Evolutionary conservation across 1,140 invertebrate genomes (phyloP), one percentile per base, ranked within the genome.

Genomic region (Venturia canescens): DNA sequence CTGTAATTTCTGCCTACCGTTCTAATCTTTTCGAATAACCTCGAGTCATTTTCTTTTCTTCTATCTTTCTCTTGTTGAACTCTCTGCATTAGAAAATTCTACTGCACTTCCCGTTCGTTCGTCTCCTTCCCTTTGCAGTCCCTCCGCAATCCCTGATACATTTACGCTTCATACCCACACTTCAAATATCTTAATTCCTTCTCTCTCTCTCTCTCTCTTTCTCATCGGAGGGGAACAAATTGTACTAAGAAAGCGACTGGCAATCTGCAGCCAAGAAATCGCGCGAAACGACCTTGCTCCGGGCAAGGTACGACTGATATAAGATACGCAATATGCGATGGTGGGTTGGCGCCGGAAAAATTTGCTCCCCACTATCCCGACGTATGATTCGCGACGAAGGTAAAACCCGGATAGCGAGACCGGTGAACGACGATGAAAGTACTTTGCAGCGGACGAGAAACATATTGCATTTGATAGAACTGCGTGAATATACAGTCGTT

Each of bases 241-340:
- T 3, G 23, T 15, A 31, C 2, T 18, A 2, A 29, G 15, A n/a
- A n/a, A 69, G 66, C 29, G 26, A 69, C 27, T 89, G 84, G 86
- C 86, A 89, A 89, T 86, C 86, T 85, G 82, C 85, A 80, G 84
- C 84, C 83, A 89, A 86, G 86, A 86, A 89, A 89, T 88, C 85
- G 80, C 85, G 80, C 86, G 29, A 69, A 21, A 31, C 66, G 89
- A 85, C 88, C 88, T 90, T 90, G 89, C 88, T 89, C 87, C 82
- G 86, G 88, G 89, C 89, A 89, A 90, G 89, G 88, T 89, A 87
- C 29, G 66, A 69, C 1, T 69, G 66, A 69, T 69, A 31, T 69
- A 31, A 18, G 88, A 85, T 85, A 63, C 23, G 80, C 82, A 66
- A 53, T 53, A 53, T 53, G 69, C 38, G 57, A 69, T 57, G 78